A percentile compares a stretch with the other conserved stretches of the same genome.
phyloP scores from a whole-genome alignment of 1,140 invertebrate species.

The Homarus americanus region DNA sequence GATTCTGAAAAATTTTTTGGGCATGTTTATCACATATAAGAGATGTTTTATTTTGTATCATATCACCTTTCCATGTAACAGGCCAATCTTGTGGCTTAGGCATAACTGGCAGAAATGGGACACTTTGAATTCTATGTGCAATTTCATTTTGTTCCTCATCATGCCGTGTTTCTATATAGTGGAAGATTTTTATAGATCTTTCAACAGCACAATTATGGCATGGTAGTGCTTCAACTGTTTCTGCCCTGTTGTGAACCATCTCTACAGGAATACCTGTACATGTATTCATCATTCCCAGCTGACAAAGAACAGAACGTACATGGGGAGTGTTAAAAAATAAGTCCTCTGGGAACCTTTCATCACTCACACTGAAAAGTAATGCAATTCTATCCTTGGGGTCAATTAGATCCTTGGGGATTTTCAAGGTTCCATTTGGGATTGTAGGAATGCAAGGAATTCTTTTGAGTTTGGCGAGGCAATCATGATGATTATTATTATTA shows the following conservation, averaged over 20 bases:
- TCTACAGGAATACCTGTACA: not conserved
- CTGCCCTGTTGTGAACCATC: slow-evolving; percentile 28
- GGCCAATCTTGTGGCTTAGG: slow-evolving; percentile 31
- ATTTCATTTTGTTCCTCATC: not conserved
- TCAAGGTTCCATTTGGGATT: slow-evolving; percentile 9
- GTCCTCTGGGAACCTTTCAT: slow-evolving; percentile 51
- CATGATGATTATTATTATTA: not conserved
- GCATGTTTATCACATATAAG: not conserved
- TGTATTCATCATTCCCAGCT: slow-evolving; percentile 11
- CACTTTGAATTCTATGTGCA: not conserved
- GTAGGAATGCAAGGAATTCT: slow-evolving; percentile 32
- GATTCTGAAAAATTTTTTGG: not conserved
- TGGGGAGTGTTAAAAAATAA: not conserved
- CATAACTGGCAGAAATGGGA: slow-evolving; percentile 58
- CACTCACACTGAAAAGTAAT: slow-evolving; percentile 5
- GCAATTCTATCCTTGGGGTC: slow-evolving; percentile 11
- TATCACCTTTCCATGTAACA: slow-evolving; percentile 26
- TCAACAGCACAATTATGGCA: slow-evolving; percentile 32
- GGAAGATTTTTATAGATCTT: slow-evolving; percentile 13
- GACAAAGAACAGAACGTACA: not conserved
- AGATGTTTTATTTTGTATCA: not conserved
- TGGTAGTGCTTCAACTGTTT: slow-evolving; percentile 11
- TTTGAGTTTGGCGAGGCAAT: not conserved
- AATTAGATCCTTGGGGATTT: slow-evolving; percentile 8
- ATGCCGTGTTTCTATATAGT: not conserved